phyloP scores from a whole-genome alignment of 2,113 vertebrate species.

The Lophochroa leadbeateri region DNA sequence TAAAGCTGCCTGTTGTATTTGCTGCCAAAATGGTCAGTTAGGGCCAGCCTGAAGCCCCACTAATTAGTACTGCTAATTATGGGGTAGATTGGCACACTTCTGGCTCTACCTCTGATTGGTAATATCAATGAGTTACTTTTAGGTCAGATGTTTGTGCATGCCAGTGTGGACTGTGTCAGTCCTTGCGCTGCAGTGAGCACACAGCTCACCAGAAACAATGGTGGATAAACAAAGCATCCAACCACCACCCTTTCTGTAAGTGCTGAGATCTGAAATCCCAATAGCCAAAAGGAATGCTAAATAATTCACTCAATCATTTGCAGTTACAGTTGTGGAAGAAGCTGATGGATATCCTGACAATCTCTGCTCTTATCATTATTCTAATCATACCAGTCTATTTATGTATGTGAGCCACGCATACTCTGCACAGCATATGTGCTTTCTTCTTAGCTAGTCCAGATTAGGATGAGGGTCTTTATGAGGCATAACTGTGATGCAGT shows the following conservation, averaged over 20 bases:
- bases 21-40: neutral
- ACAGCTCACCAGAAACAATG: neutral
- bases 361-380: neutral
- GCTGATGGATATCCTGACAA: neutral
- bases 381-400: neutral
- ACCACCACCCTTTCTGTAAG: neutral
- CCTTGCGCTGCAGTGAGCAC: neutral
- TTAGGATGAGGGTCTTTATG: neutral
- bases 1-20: neutral
- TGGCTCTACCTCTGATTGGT: neutral
- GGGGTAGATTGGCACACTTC: neutral
- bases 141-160: neutral
- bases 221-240: neutral
- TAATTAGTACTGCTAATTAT: neutral
- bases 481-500: neutral
- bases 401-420: neutral
- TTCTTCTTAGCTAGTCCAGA: neutral
- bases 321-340: neutral
- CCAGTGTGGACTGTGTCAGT: neutral
- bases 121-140: neutral
- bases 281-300: rapidly evolving
- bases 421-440: neutral
- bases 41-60: neutral
- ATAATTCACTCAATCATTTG: neutral
- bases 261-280: neutral